These are phyloP conservation scores for Novumbra hubbsi DNA, from an alignment of 2,797 vertebrate genomes.

Conservation along the genomic window DNA sequence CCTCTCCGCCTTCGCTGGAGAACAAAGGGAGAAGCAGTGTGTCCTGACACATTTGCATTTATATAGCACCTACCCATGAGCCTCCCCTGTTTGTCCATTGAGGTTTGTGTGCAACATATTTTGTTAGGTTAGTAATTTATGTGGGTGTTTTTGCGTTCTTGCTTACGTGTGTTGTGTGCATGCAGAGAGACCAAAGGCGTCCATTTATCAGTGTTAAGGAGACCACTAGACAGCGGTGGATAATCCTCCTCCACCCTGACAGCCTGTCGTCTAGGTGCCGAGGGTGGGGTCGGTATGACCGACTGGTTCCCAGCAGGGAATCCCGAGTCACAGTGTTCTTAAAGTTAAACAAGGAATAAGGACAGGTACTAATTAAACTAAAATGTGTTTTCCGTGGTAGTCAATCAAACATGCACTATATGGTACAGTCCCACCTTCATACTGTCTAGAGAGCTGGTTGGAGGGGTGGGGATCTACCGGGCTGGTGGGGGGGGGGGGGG, in stretches of 20 bases:
- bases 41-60: constrained; percentile 11
- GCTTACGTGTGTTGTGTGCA: neutral
- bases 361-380: too few species aligned
- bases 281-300: neutral
- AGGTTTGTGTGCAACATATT: neutral
- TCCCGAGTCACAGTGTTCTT: neutral
- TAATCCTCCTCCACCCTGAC: neutral
- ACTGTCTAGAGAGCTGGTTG: too few species aligned
- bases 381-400: too few species aligned
- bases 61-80: constrained; percentile 8
- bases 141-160: neutral
- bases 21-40: constrained; percentile 7
- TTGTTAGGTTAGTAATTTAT: neutral
- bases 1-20: neutral
- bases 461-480: too few species aligned
- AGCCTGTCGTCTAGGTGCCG: neutral
- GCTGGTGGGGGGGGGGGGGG: too few species aligned
- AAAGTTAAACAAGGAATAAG: too few species aligned
- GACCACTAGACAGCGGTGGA: neutral
- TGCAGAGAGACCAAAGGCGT: neutral
- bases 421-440: too few species aligned
- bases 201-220: neutral
- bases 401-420: too few species aligned
- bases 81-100: neutral
- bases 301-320: neutral